A percentile compares a stretch with the other conserved stretches of the same genome.
Evolutionary conservation across 1,140 invertebrate species (phyloP).

Genomic region (Amphibalanus amphitrite): DNA sequence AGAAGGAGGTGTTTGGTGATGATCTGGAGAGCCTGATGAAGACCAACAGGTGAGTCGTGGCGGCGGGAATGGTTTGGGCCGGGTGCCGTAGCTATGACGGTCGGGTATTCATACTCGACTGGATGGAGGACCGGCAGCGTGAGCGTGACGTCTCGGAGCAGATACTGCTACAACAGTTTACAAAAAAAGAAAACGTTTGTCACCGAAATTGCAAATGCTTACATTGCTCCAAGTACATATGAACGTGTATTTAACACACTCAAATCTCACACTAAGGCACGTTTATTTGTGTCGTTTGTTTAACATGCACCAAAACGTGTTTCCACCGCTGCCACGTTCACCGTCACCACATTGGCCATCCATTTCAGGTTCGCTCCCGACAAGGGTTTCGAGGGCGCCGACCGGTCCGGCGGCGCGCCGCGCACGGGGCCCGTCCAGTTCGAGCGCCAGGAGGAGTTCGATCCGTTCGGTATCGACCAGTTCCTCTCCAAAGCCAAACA

Average conservation of each 20-base stretch:
- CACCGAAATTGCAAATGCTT: too few relatives aligned
- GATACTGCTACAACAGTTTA: too few relatives aligned
- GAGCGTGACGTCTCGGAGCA: too few relatives aligned
- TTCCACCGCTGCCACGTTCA: too few relatives aligned
- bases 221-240: too few relatives aligned
- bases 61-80: constrained; percentile 10
- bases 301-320: too few relatives aligned
- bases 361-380: constrained; percentile 87
- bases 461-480: constrained; percentile 94
- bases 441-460: constrained; percentile 46
- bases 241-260: too few relatives aligned
- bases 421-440: constrained; percentile 93
- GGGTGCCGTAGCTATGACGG: background rate
- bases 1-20: constrained; percentile 79
- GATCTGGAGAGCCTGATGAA: constrained; percentile 73
- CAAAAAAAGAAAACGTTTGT: too few relatives aligned
- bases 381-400: constrained; percentile 85
- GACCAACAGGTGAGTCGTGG: constrained; percentile 47
- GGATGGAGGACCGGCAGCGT: constrained; percentile 9
- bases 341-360: too few relatives aligned
- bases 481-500: constrained; percentile 93
- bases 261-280: too few relatives aligned
- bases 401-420: constrained; percentile 33
- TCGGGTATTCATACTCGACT: background rate
- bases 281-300: too few relatives aligned